These are phyloP conservation scores for Synodontis membranacea DNA, from an alignment of 2,113 vertebrate genomes.

Conservation along the genomic window DNA sequence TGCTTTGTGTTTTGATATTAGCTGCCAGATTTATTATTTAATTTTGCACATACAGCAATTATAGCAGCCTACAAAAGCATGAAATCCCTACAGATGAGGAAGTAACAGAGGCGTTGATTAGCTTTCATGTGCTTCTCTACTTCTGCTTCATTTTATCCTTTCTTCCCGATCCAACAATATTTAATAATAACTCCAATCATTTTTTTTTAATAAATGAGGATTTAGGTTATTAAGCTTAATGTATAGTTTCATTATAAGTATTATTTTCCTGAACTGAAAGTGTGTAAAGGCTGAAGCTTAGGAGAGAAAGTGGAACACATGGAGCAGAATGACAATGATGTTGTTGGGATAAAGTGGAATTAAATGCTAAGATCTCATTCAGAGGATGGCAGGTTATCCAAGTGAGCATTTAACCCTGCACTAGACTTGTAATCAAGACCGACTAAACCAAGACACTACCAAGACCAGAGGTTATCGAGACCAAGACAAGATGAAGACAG, in stretches of 20 bases:
- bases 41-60: conserved; percentile 14
- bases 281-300: conserved; percentile 18
- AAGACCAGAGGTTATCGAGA: too few relatives aligned
- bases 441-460: too few relatives aligned
- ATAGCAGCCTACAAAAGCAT: conserved; percentile 16
- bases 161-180: neutral
- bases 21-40: neutral
- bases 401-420: neutral
- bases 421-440: too few relatives aligned
- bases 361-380: conserved; percentile 6
- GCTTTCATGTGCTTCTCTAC: neutral
- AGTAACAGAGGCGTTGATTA: conserved; percentile 12
- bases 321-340: conserved; percentile 22
- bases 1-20: conserved; percentile 20
- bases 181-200: too few relatives aligned
- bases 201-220: too few relatives aligned
- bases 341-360: neutral
- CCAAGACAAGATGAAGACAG: too few relatives aligned
- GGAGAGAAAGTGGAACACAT: conserved; percentile 3
- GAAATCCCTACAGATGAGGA: conserved; percentile 1
- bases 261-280: conserved; percentile 12
- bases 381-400: conserved; percentile 1
- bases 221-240: conserved; percentile 19
- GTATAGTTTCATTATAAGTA: conserved; percentile 12
- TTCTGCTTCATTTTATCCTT: neutral